Conservation (phyloP, 2,888 invertebrate species). For the Hylaea fasciaria region DNA sequence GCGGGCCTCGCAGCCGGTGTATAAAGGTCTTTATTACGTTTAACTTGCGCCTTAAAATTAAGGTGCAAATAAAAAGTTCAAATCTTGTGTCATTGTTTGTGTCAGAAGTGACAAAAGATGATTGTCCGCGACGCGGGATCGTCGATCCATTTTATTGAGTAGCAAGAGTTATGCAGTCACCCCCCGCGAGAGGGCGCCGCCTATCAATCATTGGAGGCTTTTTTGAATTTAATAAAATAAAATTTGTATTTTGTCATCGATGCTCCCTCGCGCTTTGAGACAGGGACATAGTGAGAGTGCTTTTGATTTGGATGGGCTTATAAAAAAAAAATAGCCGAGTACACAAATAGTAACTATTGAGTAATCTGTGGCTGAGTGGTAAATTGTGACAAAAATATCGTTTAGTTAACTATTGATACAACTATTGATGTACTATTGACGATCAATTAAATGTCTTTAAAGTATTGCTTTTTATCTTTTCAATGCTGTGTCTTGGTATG, state of each 20-base stretch:
- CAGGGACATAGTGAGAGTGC: constrained; percentile 62
- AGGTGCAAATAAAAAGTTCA: neutral
- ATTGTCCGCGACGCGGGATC: constrained; percentile 49
- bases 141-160: constrained; percentile 81
- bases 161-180: constrained; percentile 76
- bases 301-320: constrained; percentile 1
- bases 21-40: constrained; percentile 35
- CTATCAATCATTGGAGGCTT: constrained; percentile 85
- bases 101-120: constrained; percentile 30
- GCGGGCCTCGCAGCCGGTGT: neutral
- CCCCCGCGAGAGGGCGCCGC: constrained; percentile 68
- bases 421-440: neutral
- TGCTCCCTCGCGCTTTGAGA: constrained; percentile 74
- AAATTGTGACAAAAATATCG: neutral
- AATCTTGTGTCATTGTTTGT: constrained; percentile 12
- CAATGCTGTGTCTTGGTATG: too few relatives aligned
- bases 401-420: neutral
- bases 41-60: neutral
- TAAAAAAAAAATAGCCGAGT: neutral
- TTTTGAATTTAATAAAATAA: constrained; percentile 86
- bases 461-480: too few relatives aligned
- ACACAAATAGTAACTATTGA: too few relatives aligned
- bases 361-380: too few relatives aligned
- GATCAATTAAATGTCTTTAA: too few relatives aligned
- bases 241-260: constrained; percentile 86